phyloP scores from a whole-genome alignment of 2,888 invertebrate species.

The Andrena hattorfiana region DNA sequence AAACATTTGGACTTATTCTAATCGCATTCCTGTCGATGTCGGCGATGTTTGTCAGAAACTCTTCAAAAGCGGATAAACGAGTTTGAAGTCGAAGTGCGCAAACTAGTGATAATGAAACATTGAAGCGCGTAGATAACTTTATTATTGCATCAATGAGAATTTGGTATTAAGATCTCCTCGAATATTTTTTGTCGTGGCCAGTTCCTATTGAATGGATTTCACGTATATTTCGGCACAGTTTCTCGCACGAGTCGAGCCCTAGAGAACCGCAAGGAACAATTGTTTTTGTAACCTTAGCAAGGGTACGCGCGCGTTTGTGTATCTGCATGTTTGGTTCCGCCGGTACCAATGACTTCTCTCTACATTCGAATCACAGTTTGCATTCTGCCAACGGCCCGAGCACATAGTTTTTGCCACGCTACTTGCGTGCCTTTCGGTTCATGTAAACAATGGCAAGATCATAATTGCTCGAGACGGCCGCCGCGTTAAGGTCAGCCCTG shows the following conservation, averaged over 20 bases:
- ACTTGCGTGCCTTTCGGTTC: slow-evolving; percentile 49
- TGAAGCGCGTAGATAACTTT: not conserved
- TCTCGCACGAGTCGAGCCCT: slow-evolving; percentile 26
- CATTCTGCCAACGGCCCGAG: slow-evolving; percentile 58
- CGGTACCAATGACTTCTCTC: slow-evolving; percentile 54
- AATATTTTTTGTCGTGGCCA: slow-evolving; percentile 12
- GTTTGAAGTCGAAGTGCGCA: not conserved
- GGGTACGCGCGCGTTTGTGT: slow-evolving; percentile 53
- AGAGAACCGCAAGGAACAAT: slow-evolving; percentile 13
- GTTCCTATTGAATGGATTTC: slow-evolving; percentile 28
- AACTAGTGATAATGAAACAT: not conserved
- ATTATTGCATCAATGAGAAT: not conserved
- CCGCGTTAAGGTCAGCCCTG: slow-evolving; percentile 30
- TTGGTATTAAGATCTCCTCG: not conserved
- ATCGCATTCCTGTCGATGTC: not conserved
- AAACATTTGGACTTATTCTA: not conserved
- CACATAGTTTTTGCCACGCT: slow-evolving; percentile 51
- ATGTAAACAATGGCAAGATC: slow-evolving; percentile 62
- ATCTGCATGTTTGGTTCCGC: slow-evolving; percentile 55
- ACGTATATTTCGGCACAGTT: not conserved
- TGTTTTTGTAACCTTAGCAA: slow-evolving; percentile 55
- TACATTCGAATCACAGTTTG: slow-evolving; percentile 62
- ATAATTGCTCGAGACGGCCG: slow-evolving; percentile 24
- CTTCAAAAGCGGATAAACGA: not conserved
- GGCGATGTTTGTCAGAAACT: not conserved